Percentiles rank a stretch among this genome's conserved stretches.
These are phyloP conservation scores for Pterophyllum scalare DNA, from an alignment of 2,113 vertebrate species.

Conservation along the genomic window DNA sequence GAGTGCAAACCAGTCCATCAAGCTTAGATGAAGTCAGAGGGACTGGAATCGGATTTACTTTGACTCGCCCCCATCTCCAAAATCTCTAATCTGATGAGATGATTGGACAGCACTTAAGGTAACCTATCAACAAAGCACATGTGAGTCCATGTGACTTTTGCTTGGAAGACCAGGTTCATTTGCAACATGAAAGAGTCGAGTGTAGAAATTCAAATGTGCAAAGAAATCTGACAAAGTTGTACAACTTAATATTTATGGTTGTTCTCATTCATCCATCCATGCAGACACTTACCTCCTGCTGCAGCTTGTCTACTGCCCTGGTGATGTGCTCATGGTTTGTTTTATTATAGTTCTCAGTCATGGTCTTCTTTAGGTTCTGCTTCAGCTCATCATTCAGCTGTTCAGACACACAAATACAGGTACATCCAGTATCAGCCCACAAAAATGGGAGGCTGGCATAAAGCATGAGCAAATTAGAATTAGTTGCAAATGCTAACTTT, in stretches of 20 bases:
- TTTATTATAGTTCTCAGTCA: conserved; percentile 87
- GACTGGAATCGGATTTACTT: conserved; percentile 37
- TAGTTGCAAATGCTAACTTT: not conserved
- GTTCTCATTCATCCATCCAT: not conserved
- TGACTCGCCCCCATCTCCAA: conserved; percentile 33
- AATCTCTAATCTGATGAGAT: conserved; percentile 60
- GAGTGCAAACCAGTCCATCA: conserved; percentile 30
- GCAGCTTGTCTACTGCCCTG: conserved; percentile 83
- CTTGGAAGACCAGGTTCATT: not conserved
- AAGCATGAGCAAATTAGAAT: not conserved
- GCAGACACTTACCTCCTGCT: conserved; percentile 76
- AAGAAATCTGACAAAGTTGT: not conserved
- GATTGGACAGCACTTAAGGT: not conserved
- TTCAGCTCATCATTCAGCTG: conserved; percentile 95
- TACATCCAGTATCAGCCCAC: not conserved
- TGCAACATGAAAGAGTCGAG: not conserved
- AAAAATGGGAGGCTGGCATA: not conserved
- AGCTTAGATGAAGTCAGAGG: conserved; percentile 35
- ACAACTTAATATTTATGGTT: not conserved
- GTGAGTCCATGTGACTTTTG: conserved; percentile 17
- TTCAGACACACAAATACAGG: conserved; percentile 15
- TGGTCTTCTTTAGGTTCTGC: conserved; percentile 89
- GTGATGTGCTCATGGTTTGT: conserved; percentile 85
- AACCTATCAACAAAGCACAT: conserved; percentile 24
- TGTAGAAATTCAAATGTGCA: not conserved